Conservation (phyloP, 2,888 invertebrate species). For the Lepidocyrtoides sp. region DNA sequence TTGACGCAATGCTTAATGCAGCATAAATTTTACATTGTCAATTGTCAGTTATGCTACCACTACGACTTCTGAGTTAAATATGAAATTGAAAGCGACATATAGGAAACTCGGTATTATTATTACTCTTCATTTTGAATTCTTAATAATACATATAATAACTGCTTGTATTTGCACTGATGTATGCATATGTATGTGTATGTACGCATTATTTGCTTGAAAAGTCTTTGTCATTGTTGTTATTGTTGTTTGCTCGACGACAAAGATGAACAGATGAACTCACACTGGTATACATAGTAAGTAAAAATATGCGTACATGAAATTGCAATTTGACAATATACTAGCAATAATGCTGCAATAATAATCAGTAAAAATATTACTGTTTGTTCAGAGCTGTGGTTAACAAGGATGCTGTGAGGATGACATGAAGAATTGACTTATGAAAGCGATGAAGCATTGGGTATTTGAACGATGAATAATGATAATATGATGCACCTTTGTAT, state of each 20-base stretch:
- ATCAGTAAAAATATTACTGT: constrained; percentile 57
- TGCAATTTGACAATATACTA: too few relatives aligned
- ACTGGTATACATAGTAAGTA: too few relatives aligned
- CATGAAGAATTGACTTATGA: constrained; percentile 72
- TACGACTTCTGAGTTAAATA: constrained; percentile 19
- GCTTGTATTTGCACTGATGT: too few relatives aligned
- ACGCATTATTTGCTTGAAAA: background rate
- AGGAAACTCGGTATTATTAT: background rate
- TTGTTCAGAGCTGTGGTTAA: constrained; percentile 59
- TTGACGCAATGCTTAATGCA: constrained; percentile 40
- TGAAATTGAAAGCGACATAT: constrained; percentile 20
- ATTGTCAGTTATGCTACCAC: background rate
- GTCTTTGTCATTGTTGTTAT: constrained; percentile 43
- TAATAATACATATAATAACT: too few relatives aligned
- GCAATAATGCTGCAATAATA: background rate
- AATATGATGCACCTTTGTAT: background rate
- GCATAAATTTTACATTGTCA: constrained; percentile 45
- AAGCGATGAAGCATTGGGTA: constrained; percentile 51
- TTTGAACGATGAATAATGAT: background rate
- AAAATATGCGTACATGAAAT: too few relatives aligned
- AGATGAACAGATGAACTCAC: background rate
- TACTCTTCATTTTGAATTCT: background rate
- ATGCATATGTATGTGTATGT: too few relatives aligned
- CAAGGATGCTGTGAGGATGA: constrained; percentile 65
- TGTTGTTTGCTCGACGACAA: constrained; percentile 55